These are phyloP conservation scores for Athetis lepigone DNA, from an alignment of 2,888 invertebrate genomes.

Conservation along the genomic window DNA sequence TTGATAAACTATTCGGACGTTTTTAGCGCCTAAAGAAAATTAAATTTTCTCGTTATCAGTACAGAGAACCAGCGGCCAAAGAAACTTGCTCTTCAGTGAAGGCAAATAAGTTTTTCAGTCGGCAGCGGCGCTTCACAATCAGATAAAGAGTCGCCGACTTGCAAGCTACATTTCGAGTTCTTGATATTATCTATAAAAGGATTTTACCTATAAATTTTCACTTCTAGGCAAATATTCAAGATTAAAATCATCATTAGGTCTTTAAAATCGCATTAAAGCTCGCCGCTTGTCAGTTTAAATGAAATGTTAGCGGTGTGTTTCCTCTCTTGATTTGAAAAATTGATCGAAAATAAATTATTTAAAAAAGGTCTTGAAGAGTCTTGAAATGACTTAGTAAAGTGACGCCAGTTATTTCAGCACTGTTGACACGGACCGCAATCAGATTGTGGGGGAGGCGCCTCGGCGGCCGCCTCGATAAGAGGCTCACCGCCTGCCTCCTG, in stretches of 20 bases:
- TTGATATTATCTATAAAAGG: conserved; percentile 36
- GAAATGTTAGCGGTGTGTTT: background rate
- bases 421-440: conserved; percentile 69
- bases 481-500: conserved; percentile 66
- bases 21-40: conserved; percentile 63
- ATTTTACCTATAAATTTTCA: conserved; percentile 26
- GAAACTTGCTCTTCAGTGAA: conserved; percentile 64
- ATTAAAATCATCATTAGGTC: conserved; percentile 19
- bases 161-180: conserved; percentile 62
- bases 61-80: conserved; percentile 54
- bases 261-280: conserved; percentile 36
- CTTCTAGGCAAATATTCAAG: conserved; percentile 25
- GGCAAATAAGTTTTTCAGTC: conserved; percentile 73
- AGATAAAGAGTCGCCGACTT: conserved; percentile 73
- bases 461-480: conserved; percentile 70
- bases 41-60: conserved; percentile 64
- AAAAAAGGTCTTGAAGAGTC: conserved; percentile 42
- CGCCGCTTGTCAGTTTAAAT: conserved; percentile 22
- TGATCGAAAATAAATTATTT: conserved; percentile 28
- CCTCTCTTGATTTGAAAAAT: conserved; percentile 11
- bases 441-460: conserved; percentile 70
- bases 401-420: conserved; percentile 59
- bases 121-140: conserved; percentile 67
- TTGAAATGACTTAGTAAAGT: conserved; percentile 62
- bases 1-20: conserved; percentile 59